Percentiles rank a stretch among this genome's conserved stretches.
These are phyloP conservation scores for Cuculus canorus DNA, from an alignment of 2,797 vertebrate genomes.

Conservation along the genomic window DNA sequence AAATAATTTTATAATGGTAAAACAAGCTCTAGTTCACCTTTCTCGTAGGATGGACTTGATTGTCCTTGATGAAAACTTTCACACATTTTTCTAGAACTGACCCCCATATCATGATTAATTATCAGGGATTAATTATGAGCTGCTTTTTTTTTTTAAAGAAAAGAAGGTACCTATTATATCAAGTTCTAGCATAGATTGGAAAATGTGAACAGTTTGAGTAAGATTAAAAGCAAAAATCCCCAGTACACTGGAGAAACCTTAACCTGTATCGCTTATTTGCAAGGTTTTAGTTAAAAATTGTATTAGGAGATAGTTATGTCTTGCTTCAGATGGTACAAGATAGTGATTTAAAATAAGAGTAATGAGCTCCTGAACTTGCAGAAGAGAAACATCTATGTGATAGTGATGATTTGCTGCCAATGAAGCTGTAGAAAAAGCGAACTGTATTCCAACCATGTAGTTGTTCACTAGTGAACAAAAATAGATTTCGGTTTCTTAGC, in stretches of 20 bases:
- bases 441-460: neutral
- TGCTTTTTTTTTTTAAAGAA: neutral
- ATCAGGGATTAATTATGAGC: neutral
- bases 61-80: neutral
- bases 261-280: neutral
- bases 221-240: neutral
- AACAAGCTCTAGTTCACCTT: neutral
- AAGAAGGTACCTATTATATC: neutral
- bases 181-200: neutral
- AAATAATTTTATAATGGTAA: neutral
- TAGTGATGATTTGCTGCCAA: neutral
- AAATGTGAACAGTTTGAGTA: neutral
- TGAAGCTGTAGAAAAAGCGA: neutral
- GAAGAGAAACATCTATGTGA: neutral
- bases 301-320: neutral
- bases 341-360: neutral
- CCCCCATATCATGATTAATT: neutral
- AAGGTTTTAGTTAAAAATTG: neutral
- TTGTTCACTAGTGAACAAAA: neutral
- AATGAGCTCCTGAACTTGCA: neutral
- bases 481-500: neutral
- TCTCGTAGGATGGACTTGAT: neutral
- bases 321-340: neutral
- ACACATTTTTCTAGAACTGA: neutral
- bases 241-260: neutral